phyloP scores from a whole-genome alignment of 2,888 invertebrate species.

The Stenodema calcarata region DNA sequence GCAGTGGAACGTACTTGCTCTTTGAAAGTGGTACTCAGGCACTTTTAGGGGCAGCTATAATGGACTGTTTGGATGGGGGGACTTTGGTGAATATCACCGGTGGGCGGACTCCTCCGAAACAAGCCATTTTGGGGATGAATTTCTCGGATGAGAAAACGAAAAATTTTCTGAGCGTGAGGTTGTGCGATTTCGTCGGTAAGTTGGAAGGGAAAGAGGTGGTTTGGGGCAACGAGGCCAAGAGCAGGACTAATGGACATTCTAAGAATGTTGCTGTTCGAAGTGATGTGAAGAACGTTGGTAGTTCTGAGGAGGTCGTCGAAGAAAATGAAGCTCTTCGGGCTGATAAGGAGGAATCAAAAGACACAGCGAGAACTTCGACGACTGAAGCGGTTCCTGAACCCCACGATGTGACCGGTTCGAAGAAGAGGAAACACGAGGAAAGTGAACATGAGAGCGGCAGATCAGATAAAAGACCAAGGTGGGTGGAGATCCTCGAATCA shows the following conservation, averaged over 20 bases:
- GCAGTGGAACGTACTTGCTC: constrained; percentile 72
- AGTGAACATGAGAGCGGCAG: background rate
- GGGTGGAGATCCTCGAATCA: constrained; percentile 73
- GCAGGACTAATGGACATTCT: background rate
- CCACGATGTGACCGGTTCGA: background rate
- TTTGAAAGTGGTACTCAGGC: constrained; percentile 91
- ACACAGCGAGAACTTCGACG: background rate
- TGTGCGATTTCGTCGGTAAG: background rate
- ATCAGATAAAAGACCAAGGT: constrained; percentile 67
- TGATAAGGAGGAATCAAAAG: background rate
- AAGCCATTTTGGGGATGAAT: constrained; percentile 80
- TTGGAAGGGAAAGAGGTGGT: constrained; percentile 6
- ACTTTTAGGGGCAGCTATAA: constrained; percentile 79
- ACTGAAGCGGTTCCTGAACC: background rate
- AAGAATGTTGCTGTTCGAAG: background rate
- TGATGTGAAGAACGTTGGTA: background rate
- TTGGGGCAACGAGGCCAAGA: background rate
- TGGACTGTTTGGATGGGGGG: constrained; percentile 78
- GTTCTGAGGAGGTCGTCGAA: background rate
- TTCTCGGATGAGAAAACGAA: constrained; percentile 62
- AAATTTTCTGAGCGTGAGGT: background rate
- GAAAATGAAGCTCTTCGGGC: too few species aligned
- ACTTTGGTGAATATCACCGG: constrained; percentile 78
- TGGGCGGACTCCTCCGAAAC: constrained; percentile 80
- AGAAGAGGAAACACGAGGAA: constrained; percentile 55